A percentile compares a stretch with the other conserved stretches of the same genome.
phyloP scores from a whole-genome alignment of 2,797 vertebrate species.

The Sebastes wilsoni region DNA sequence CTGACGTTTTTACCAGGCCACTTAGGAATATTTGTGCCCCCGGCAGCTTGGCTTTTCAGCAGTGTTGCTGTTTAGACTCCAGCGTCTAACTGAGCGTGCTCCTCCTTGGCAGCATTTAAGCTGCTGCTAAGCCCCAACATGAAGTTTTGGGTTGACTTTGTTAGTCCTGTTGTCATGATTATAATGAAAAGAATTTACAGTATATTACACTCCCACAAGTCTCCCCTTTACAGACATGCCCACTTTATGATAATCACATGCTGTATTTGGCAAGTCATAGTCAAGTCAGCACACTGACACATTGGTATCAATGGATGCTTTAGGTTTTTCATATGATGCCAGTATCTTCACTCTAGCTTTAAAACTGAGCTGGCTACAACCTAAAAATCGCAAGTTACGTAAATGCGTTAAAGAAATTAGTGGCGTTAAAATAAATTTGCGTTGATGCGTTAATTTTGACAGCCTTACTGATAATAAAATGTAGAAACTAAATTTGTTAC shows the following conservation, averaged over 20 bases:
- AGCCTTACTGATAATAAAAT: neutral
- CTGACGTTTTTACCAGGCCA: slow-evolving; percentile 45
- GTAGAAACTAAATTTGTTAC: neutral
- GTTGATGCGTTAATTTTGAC: no score
- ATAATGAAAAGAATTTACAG: neutral
- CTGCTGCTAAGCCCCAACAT: slow-evolving; percentile 4
- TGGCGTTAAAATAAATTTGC: no score
- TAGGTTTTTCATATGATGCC: no score
- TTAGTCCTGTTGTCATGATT: slow-evolving; percentile 17
- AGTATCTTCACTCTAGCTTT: no score
- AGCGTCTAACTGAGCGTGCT: slow-evolving; percentile 26
- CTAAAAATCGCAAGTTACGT: no score
- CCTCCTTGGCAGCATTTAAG: slow-evolving; percentile 20
- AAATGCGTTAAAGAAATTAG: no score
- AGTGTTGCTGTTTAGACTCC: slow-evolving; percentile 14
- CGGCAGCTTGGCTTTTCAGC: slow-evolving; percentile 46
- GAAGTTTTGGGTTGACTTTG: neutral
- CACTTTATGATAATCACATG: no score
- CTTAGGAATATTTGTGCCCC: slow-evolving; percentile 40
- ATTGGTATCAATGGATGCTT: no score
- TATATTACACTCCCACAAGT: neutral
- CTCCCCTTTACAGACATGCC: no score
- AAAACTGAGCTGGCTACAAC: no score
- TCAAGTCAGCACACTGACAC: no score
- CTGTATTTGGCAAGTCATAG: no score